Evolutionary conservation across 2,113 vertebrate genomes (phyloP).

Genomic region (Sander vitreus): DNA sequence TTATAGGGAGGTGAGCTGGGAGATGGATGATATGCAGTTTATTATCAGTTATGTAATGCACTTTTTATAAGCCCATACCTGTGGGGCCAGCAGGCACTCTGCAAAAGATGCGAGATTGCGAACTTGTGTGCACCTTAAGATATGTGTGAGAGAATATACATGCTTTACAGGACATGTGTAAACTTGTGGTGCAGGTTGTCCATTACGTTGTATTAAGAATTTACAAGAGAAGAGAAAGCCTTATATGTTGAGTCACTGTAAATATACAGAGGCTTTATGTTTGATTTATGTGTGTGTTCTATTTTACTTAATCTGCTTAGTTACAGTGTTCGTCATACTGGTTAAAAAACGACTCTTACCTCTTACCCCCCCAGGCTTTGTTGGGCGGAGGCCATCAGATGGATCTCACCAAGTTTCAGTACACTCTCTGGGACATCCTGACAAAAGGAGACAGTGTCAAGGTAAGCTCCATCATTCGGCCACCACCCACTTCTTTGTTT

Average conservation of each 20-base stretch:
- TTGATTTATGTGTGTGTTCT: background rate
- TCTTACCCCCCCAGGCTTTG: slow-evolving; percentile 61
- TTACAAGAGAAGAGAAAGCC: slow-evolving; percentile 21
- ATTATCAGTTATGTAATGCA: slow-evolving; percentile 68
- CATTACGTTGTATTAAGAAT: slow-evolving; percentile 34
- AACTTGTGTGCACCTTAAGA: slow-evolving; percentile 35
- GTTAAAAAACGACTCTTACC: background rate
- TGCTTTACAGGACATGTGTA: slow-evolving; percentile 14
- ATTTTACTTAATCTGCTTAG: slow-evolving; percentile 1
- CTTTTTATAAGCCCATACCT: slow-evolving; percentile 61
- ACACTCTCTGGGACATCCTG: slow-evolving; percentile 73
- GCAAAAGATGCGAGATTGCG: slow-evolving; percentile 24
- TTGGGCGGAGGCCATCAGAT: slow-evolving; percentile 67
- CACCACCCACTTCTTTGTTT: background rate
- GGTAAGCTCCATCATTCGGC: slow-evolving; percentile 53
- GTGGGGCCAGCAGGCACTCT: slow-evolving; percentile 35
- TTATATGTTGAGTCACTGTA: slow-evolving; percentile 9
- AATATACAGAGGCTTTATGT: background rate
- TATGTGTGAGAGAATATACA: slow-evolving; percentile 33
- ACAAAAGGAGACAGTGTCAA: slow-evolving; percentile 66
- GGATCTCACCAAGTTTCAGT: slow-evolving; percentile 68
- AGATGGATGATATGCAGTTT: slow-evolving; percentile 59
- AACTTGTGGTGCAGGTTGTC: background rate
- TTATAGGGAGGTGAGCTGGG: slow-evolving; percentile 58
- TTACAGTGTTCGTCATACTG: background rate